These are phyloP conservation scores for Pyrrhosoma nymphula DNA, from an alignment of 2,888 invertebrate genomes.

Conservation along the genomic window DNA sequence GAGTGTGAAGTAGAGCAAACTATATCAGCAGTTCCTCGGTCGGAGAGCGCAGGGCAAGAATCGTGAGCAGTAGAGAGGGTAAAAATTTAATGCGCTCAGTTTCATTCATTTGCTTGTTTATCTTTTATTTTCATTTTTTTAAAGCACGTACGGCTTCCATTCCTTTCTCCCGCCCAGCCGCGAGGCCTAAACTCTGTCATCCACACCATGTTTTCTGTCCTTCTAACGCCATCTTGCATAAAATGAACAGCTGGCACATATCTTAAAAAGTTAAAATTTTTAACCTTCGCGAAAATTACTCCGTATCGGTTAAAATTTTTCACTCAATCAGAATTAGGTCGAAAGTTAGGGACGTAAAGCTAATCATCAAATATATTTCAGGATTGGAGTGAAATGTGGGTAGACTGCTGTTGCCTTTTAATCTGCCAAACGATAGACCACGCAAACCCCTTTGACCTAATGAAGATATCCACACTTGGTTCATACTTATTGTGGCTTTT, in stretches of 20 bases:
- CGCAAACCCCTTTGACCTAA: too few species aligned
- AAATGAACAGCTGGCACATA: neutral
- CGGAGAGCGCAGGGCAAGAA: neutral
- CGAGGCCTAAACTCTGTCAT: constrained; percentile 1
- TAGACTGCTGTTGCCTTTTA: too few species aligned
- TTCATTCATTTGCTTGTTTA: neutral
- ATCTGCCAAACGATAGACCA: too few species aligned
- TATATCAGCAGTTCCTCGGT: constrained; percentile 24
- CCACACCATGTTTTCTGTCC: neutral
- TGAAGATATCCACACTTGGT: too few species aligned
- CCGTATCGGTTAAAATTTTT: neutral
- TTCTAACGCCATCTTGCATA: neutral
- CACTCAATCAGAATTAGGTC: neutral
- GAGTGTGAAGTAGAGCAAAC: constrained; percentile 24
- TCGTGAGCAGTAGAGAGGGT: neutral
- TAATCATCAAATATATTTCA: neutral
- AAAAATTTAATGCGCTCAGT: neutral
- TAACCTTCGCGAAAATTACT: neutral
- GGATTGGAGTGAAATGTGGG: neutral
- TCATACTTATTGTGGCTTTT: too few species aligned
- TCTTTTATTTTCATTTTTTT: neutral
- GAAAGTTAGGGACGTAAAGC: neutral
- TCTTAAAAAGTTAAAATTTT: neutral
- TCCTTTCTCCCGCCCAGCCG: neutral
- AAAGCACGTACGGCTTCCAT: neutral